Evolutionary conservation across 1,140 invertebrate genomes (phyloP), one percentile per base, ranked within the genome.

Genomic region (Drosophila subobscura): DNA sequence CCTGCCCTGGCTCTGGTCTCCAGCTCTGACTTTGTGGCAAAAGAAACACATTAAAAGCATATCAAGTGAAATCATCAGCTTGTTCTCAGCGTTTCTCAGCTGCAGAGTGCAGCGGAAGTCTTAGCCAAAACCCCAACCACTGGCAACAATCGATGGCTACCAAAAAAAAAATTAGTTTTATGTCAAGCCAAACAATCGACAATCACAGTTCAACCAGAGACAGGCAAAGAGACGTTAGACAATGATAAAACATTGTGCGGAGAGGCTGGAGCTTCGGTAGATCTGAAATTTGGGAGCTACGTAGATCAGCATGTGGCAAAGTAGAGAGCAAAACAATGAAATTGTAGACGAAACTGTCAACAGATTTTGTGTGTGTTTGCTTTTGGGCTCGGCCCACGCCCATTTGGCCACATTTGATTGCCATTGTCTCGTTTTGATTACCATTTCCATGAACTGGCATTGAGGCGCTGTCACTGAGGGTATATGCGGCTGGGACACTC

Each of bases 41-140:
- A 84, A 85, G 77, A 86, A 86, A 85, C 77, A 85, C 81, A 86
- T 86, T 85, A 86, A 85, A 85, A 77, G 77, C 68, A 85, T 78
- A 85, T 85, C 81, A 85, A 77, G 64, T 85, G 61, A 77, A 85
- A 80, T 85, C 80, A 76, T 78, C 74, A 45, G 47, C 41, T 47
- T 72, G 58, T 84, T 84, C 79, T 79, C 79, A 85, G 76, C 72
- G 58, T 59, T 79, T 60, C 52, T 58, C 57, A 63, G 51, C 56
- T 27, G 44, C 64, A 52, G 8, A 20, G 56, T 58, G 42, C 44
- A 51, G 12, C 49, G 33, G 33, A 37, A 37, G 33, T 37, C 33
- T 37, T 37, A n/a, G 22, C 33, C 37, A 54, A n/a, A 12, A 5
- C 8, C 29, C 8, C 29, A 8, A 1, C 29, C 3, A 4, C 23